Evolutionary conservation across 2,797 vertebrate species (phyloP).

Genomic region (Chromobotia macracanthus): DNA sequence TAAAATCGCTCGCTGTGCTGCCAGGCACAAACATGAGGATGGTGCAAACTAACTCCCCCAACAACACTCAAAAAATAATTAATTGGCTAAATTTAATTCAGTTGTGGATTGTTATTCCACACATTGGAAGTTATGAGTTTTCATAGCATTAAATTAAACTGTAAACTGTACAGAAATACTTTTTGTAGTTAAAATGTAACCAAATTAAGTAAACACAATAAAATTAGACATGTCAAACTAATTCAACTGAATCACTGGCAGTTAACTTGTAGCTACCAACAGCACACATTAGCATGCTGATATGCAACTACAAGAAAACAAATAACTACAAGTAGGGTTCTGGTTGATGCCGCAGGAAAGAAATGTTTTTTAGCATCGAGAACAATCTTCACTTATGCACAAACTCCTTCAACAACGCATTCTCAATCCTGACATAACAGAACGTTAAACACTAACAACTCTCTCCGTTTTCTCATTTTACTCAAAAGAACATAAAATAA

Average conservation of each 20-base stretch:
- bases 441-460: constrained; percentile 2
- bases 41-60: neutral
- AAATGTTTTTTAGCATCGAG: neutral
- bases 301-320: neutral
- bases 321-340: neutral
- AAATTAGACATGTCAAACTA: neutral
- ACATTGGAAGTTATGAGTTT: neutral
- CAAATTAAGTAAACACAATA: neutral
- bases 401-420: neutral
- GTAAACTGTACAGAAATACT: neutral
- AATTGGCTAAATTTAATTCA: neutral
- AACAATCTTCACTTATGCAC: neutral
- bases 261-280: too few relatives aligned
- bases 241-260: neutral
- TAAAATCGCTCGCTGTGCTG: constrained; percentile 25
- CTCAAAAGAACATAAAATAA: neutral
- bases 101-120: neutral
- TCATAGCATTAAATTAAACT: neutral
- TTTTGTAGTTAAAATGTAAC: neutral
- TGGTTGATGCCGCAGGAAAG: neutral
- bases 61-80: neutral
- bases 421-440: neutral
- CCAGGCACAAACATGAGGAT: constrained; percentile 28
- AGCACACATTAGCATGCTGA: too few relatives aligned
- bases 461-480: neutral